These are phyloP conservation scores for Idaea biselata DNA, from an alignment of 2,888 invertebrate genomes.

Conservation along the genomic window DNA sequence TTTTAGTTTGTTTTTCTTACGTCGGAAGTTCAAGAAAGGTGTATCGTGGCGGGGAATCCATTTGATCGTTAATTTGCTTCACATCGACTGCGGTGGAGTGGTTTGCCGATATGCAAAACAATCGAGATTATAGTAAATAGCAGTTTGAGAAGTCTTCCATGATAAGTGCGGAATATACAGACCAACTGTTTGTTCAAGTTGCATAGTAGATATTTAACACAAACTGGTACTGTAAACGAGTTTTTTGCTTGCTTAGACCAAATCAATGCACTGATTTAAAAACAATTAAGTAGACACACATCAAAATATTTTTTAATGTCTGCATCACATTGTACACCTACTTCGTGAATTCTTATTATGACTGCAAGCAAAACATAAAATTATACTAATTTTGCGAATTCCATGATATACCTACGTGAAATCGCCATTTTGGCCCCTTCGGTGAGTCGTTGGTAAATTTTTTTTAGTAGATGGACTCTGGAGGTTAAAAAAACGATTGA, in stretches of 20 bases:
- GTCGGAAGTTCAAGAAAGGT: constrained; percentile 52
- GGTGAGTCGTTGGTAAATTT: too few relatives aligned
- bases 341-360: background rate
- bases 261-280: background rate
- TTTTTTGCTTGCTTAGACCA: background rate
- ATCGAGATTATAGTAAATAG: constrained; percentile 64
- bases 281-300: background rate
- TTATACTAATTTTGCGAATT: too few relatives aligned
- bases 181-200: constrained; percentile 22
- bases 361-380: too few relatives aligned
- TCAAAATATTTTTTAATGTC: background rate
- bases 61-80: constrained; percentile 73
- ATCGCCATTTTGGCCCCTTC: too few relatives aligned
- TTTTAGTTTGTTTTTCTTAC: constrained; percentile 36
- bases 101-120: constrained; percentile 74
- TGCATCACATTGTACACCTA: background rate
- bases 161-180: constrained; percentile 37
- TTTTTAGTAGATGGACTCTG: too few relatives aligned
- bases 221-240: constrained; percentile 9
- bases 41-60: constrained; percentile 56
- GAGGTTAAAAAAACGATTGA: background rate
- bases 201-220: constrained; percentile 15
- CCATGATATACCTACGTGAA: too few relatives aligned
- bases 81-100: constrained; percentile 55
- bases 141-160: constrained; percentile 43